phyloP scores from a whole-genome alignment of 2,888 invertebrate species.

The Hirtodrosophila cameraria region DNA sequence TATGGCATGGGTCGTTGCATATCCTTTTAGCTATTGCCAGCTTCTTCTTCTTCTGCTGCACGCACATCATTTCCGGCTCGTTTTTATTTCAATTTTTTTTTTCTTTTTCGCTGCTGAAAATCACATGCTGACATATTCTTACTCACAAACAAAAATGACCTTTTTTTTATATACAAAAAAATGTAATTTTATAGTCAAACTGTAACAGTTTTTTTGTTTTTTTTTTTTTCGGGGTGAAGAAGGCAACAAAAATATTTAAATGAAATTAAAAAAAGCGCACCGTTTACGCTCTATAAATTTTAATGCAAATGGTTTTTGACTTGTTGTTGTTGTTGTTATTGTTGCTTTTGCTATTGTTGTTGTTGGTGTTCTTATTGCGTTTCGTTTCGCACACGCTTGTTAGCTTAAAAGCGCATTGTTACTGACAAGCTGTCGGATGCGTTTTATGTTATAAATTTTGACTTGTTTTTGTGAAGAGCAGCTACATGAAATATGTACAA shows the following conservation, averaged over 20 bases:
- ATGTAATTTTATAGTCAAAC: constrained; percentile 72
- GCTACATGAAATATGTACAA: constrained; percentile 5
- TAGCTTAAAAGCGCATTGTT: constrained; percentile 73
- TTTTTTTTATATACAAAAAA: constrained; percentile 49
- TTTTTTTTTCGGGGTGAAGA: constrained; percentile 42
- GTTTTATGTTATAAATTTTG: constrained; percentile 74
- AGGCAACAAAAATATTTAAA: constrained; percentile 39
- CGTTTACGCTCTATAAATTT: constrained; percentile 82
- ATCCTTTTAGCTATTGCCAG: constrained; percentile 37
- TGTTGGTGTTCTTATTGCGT: constrained; percentile 39
- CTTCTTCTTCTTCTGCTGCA: constrained; percentile 29
- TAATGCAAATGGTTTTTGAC: constrained; percentile 78
- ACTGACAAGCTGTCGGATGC: constrained; percentile 75
- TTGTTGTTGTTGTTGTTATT: constrained; percentile 12
- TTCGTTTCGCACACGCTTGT: constrained; percentile 70
- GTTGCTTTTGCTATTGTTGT: constrained; percentile 17
- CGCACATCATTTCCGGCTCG: constrained; percentile 74
- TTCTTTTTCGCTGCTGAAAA: too few species aligned
- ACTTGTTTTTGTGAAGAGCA: constrained; percentile 60
- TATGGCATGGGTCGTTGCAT: constrained; percentile 26
- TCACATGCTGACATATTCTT: constrained; percentile 79
- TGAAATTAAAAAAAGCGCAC: constrained; percentile 75
- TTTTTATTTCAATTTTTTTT: constrained; percentile 57
- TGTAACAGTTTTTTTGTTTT: constrained; percentile 66
- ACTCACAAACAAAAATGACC: constrained; percentile 48